Evolutionary conservation across 2,797 vertebrate species (phyloP).

Genomic region (Chloroceryle inda): DNA sequence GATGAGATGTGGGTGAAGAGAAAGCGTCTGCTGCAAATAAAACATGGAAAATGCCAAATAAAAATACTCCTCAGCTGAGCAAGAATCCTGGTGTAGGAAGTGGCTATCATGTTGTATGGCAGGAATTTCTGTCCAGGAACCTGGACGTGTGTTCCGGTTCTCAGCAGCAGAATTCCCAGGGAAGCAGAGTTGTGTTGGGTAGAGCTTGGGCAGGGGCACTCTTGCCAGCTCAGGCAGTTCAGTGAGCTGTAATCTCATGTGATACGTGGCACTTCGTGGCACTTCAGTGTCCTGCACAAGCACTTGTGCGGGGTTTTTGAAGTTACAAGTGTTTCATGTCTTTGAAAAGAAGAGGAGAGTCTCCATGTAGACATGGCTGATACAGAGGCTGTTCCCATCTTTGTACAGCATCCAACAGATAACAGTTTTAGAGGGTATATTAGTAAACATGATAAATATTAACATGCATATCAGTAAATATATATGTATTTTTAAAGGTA

Average conservation of each 20-base stretch:
- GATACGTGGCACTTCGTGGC: accelerated
- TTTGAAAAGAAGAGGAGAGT: not conserved
- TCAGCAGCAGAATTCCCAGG: not conserved
- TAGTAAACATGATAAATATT: not conserved
- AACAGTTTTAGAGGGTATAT: not conserved
- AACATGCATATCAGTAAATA: not conserved
- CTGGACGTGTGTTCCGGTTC: not conserved
- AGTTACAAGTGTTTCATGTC: not conserved
- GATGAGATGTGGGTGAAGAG: constrained; percentile 45
- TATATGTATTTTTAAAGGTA: not conserved
- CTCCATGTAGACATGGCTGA: not conserved
- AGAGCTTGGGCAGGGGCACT: not conserved
- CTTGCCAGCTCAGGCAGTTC: accelerated
- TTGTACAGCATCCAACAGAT: not conserved
- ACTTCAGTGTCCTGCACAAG: not conserved
- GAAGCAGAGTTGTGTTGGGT: not conserved
- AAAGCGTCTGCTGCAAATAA: not conserved
- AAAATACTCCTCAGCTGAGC: not conserved
- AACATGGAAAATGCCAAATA: not conserved
- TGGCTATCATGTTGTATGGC: not conserved
- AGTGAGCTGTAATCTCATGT: accelerated
- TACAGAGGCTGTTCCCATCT: not conserved
- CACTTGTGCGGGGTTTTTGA: not conserved
- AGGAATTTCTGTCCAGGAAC: not conserved
- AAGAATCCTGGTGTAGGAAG: not conserved